Evolutionary conservation across 2,797 vertebrate genomes (phyloP).

Genomic region (Xenops minutus): DNA sequence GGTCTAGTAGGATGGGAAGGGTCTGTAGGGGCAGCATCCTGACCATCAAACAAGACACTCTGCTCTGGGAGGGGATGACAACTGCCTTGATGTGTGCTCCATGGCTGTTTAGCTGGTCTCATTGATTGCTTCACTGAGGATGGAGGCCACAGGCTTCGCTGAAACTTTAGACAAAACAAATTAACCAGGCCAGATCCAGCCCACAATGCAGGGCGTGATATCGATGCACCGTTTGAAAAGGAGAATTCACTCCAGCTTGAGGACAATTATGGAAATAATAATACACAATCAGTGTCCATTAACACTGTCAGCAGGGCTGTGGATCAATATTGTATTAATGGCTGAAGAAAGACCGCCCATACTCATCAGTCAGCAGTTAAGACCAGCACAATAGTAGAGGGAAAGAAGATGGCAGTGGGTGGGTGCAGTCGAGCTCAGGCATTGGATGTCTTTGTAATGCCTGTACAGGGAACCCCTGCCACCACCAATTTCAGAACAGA

Average conservation of each 20-base stretch:
- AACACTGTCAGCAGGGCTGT: slow-evolving; percentile 16
- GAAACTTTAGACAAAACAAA: slow-evolving; percentile 42
- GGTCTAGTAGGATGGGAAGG: background rate
- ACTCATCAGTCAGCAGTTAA: background rate
- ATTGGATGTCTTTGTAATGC: background rate
- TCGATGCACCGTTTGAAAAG: slow-evolving; percentile 20
- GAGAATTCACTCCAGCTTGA: slow-evolving; percentile 64
- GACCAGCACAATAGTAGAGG: background rate
- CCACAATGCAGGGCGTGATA: background rate
- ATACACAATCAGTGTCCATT: slow-evolving; percentile 65
- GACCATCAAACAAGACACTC: background rate
- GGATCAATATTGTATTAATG: slow-evolving; percentile 59
- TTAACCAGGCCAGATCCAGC: slow-evolving; percentile 24
- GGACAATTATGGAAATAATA: slow-evolving; percentile 69
- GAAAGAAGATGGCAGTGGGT: background rate
- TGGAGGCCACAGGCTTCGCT: slow-evolving; percentile 18
- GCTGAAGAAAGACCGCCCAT: slow-evolving; percentile 19
- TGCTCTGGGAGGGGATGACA: background rate
- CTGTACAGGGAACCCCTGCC: background rate
- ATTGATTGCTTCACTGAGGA: background rate
- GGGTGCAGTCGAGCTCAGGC: background rate
- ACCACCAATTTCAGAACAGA: background rate
- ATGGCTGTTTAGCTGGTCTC: background rate
- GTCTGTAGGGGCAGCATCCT: background rate
- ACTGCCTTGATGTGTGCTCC: background rate